These are phyloP conservation scores for Pseudorasbora parva DNA, from an alignment of 2,113 vertebrate genomes.

Conservation along the genomic window DNA sequence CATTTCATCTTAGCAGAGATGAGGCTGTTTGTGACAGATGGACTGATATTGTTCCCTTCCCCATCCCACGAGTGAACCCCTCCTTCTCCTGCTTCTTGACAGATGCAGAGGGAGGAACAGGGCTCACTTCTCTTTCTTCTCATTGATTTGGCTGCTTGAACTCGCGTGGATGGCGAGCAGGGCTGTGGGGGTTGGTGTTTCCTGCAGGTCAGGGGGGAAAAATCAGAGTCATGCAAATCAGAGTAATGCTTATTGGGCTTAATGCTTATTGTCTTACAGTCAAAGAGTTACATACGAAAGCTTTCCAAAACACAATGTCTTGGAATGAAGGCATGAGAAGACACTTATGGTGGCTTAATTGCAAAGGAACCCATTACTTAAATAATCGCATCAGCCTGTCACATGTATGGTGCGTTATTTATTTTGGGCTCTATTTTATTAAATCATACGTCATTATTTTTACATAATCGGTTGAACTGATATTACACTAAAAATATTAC, in stretches of 20 bases:
- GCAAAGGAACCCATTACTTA: conserved; percentile 5
- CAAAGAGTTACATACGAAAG: conserved; percentile 9
- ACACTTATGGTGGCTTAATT: neutral
- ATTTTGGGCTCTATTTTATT: neutral
- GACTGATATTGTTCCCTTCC: conserved; percentile 77
- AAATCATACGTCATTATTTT: neutral
- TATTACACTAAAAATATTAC: neutral
- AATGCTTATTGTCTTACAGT: conserved; percentile 19
- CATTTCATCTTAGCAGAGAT: conserved; percentile 76
- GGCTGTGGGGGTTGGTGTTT: conserved; percentile 59
- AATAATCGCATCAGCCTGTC: neutral
- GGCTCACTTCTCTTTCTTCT: conserved; percentile 76
- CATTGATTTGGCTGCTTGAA: conserved; percentile 80
- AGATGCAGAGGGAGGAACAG: conserved; percentile 80
- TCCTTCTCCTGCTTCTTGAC: conserved; percentile 75
- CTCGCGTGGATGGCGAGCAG: conserved; percentile 69
- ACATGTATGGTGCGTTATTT: neutral
- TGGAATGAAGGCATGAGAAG: neutral
- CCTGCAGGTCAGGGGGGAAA: conserved; percentile 62
- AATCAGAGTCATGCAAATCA: conserved; percentile 51
- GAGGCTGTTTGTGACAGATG: conserved; percentile 81
- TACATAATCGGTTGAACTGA: neutral
- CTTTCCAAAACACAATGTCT: neutral
- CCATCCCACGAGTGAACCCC: conserved; percentile 67
- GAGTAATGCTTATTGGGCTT: conserved; percentile 43